A percentile compares a stretch with the other conserved stretches of the same genome.
Evolutionary conservation across 1,140 invertebrate genomes (phyloP).

Genomic region (Brachionus sp.): DNA sequence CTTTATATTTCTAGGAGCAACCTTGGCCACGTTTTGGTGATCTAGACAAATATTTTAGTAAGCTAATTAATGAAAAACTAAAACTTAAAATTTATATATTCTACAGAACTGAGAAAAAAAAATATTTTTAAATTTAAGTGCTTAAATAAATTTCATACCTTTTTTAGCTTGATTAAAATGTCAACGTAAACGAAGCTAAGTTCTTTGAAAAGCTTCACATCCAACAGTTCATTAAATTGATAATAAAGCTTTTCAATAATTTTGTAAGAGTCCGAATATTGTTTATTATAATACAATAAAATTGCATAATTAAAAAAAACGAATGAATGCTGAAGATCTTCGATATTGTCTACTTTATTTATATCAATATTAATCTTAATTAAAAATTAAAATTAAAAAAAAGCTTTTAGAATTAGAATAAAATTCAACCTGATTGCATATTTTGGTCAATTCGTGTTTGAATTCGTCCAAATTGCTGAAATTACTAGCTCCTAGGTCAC

Average conservation of each 20-base stretch:
- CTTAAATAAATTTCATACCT: not conserved
- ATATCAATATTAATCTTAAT: conserved; percentile 51
- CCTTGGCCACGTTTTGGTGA: too few species aligned
- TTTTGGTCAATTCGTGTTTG: not conserved
- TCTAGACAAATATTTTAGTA: too few species aligned
- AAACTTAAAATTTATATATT: not conserved
- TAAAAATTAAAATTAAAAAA: conserved; percentile 49
- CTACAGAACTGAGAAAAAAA: not conserved
- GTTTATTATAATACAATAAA: conserved; percentile 72
- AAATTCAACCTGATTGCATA: conserved; percentile 18
- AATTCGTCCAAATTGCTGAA: not conserved
- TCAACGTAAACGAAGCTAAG: conserved; percentile 13
- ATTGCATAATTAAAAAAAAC: conserved; percentile 77
- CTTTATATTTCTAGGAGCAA: too few species aligned
- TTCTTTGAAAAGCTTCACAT: conserved; percentile 54
- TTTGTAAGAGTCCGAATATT: conserved; percentile 71
- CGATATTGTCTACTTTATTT: conserved; percentile 62
- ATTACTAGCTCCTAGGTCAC: conserved; percentile 47
- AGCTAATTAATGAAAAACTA: too few species aligned
- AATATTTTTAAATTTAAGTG: not conserved
- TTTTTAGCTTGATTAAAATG: not conserved
- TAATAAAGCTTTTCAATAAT: conserved; percentile 70
- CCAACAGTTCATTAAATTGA: conserved; percentile 71
- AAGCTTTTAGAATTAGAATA: not conserved
- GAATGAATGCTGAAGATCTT: conserved; percentile 69